Percentiles rank a stretch among this genome's conserved stretches.
phyloP scores from a whole-genome alignment of 1,140 invertebrate species.

The Lucilia cuprina region DNA sequence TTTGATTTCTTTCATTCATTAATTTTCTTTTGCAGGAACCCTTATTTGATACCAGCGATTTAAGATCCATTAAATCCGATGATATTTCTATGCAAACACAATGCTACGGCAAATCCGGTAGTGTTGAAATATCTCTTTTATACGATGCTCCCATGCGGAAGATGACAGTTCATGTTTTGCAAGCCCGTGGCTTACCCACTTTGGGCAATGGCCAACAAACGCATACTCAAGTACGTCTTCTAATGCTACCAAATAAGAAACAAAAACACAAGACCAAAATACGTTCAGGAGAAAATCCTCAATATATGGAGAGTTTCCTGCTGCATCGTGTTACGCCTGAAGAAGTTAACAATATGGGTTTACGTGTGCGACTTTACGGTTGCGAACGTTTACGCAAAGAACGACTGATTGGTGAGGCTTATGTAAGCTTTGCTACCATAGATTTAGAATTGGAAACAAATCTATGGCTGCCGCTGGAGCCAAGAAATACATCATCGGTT shows the following conservation, averaged over 20 bases:
- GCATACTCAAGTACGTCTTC: slow-evolving; percentile 84
- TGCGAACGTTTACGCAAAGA: slow-evolving; percentile 89
- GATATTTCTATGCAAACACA: slow-evolving; percentile 48
- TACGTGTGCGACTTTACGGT: slow-evolving; percentile 89
- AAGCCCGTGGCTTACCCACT: slow-evolving; percentile 81
- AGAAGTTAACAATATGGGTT: slow-evolving; percentile 89
- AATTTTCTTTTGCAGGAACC: slow-evolving; percentile 59
- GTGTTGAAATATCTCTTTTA: slow-evolving; percentile 79
- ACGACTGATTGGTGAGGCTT: slow-evolving; percentile 87
- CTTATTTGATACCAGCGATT: slow-evolving; percentile 62
- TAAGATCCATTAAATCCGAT: slow-evolving; percentile 60
- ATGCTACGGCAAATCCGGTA: slow-evolving; percentile 64
- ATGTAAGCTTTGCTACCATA: slow-evolving; percentile 85
- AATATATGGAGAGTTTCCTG: slow-evolving; percentile 91
- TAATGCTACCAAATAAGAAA: slow-evolving; percentile 88
- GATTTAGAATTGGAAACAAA: slow-evolving; percentile 89
- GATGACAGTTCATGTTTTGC: slow-evolving; percentile 88
- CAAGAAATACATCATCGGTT: slow-evolving; percentile 81
- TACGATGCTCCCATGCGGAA: slow-evolving; percentile 88
- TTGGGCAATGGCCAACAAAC: slow-evolving; percentile 77
- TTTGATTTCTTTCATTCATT: background rate
- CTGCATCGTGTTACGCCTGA: slow-evolving; percentile 91
- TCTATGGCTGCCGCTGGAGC: slow-evolving; percentile 86
- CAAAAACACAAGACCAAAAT: slow-evolving; percentile 93
- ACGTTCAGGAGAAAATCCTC: slow-evolving; percentile 84